Conservation (phyloP, 2,113 vertebrate genomes). For the Thamnophis sirtalis region DNA sequence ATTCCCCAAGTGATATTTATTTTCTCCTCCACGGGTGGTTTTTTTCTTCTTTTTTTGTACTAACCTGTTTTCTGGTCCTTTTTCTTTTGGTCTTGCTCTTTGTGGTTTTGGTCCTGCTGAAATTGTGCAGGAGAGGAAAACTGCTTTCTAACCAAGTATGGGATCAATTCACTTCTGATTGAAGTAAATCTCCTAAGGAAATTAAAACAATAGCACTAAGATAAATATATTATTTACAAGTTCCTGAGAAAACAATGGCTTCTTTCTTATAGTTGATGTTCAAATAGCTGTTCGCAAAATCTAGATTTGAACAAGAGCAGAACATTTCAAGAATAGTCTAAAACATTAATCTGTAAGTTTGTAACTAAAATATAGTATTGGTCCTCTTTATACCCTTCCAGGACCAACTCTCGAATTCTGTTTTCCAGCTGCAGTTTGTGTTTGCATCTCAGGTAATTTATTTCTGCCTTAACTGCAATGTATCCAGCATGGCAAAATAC, state of each 20-base stretch:
- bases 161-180: constrained; percentile 90
- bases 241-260: neutral
- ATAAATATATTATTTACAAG: neutral
- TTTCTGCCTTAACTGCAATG: neutral
- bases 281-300: neutral
- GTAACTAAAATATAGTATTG: neutral
- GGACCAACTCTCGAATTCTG: neutral
- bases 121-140: constrained; percentile 76
- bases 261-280: neutral
- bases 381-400: neutral
- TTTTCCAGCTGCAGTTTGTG: neutral
- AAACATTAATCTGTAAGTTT: neutral
- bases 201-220: neutral
- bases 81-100: constrained; percentile 78
- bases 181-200: constrained; percentile 85
- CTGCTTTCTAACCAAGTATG: constrained; percentile 92
- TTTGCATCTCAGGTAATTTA: neutral
- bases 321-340: neutral
- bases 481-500: neutral
- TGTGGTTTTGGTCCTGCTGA: constrained; percentile 74
- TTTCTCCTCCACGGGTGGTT: neutral
- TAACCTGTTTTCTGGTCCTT: constrained; percentile 73
- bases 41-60: neutral
- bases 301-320: neutral
- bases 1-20: neutral